Evolutionary conservation across 2,797 vertebrate species (phyloP).

Genomic region (Ctenosaura bakeri): DNA sequence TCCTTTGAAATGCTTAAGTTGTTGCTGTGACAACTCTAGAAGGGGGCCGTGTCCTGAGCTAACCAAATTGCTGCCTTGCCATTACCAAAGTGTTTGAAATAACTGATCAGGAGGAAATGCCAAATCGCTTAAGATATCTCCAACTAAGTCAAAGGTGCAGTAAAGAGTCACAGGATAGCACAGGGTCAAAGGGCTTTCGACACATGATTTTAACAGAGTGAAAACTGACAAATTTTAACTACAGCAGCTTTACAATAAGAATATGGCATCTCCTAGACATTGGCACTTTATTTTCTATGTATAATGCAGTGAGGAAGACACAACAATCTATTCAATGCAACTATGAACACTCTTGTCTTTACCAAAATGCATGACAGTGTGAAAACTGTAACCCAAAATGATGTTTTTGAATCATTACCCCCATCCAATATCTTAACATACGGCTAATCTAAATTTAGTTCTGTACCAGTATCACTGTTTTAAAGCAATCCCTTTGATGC

Average conservation of each 20-base stretch:
- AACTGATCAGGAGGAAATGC: slow-evolving; percentile 59
- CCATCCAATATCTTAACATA: slow-evolving; percentile 42
- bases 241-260: slow-evolving; percentile 31
- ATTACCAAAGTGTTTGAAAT: slow-evolving; percentile 64
- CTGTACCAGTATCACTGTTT: slow-evolving; percentile 64
- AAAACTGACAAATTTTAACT: no score
- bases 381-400: slow-evolving; percentile 56
- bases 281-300: slow-evolving; percentile 30
- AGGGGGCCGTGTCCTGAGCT: slow-evolving; percentile 60
- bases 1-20: slow-evolving; percentile 81
- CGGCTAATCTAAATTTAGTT: slow-evolving; percentile 69
- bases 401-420: slow-evolving; percentile 62
- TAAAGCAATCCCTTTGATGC: slow-evolving; percentile 56
- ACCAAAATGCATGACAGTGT: slow-evolving; percentile 61
- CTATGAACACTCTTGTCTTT: slow-evolving; percentile 30
- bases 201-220: no score
- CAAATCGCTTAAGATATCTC: slow-evolving; percentile 35
- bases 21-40: slow-evolving; percentile 81
- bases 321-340: slow-evolving; percentile 40
- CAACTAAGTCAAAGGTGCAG: slow-evolving; percentile 26
- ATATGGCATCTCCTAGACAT: slow-evolving; percentile 30
- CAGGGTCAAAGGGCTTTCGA: no score
- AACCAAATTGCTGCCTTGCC: slow-evolving; percentile 70
- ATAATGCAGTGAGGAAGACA: slow-evolving; percentile 58
- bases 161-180: background rate